Base-by-base conservation (phyloP, 37 sponge, comb jelly and placozoan species). In the Theonella swinhoei region DNA sequence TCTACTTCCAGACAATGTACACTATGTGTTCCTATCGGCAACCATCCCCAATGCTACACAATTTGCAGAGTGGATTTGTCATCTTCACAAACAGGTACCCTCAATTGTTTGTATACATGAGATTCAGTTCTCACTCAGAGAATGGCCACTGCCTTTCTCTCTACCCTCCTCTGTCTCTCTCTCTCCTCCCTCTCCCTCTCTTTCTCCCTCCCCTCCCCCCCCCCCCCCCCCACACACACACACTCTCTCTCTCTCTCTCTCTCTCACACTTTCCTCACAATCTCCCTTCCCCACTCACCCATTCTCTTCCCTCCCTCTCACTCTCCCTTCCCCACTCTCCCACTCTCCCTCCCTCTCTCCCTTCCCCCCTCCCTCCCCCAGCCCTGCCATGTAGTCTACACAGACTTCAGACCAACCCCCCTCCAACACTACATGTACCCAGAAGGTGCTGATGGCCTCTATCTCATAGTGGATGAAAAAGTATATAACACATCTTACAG, bases 371-470 rank as follows among this genome's bases (percentile, higher is more conserved):
- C 75, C 39, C 54, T 40, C 4, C 65, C 58, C 5, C 66, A 98
- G 97, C 99, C 99, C 36, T 93, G 93, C 43, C 97, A 98, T 89
- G 99, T 98, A 72, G 99, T 98, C 59, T 98, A 98, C 88, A 98
- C 99, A 9, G 99, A 98, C 72, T 88, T 89, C 64, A 81, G 99
- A 63, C 99, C 99, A 20, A 90, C 89, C 1, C 99, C 99, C 7
- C 93, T 98, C 5, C 99, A 98, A 62, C 99, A 98, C 85, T 98
- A 98, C 80, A 80, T 99, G 29, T 99, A 91, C 72, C 99, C 99
- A 29, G 87, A 83, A 7, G 97, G 95, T 38, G 97, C 93, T 58
- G 97, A 99, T 69, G 99, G 99, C 11, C 84, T 99, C 54, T 96
- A 97, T 76, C 97, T 99, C 33, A 90, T 99, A 3, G 91, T 94